Evolutionary conservation across 2,888 invertebrate species (phyloP).

Genomic region (Gonocerus acuteangulatus): DNA sequence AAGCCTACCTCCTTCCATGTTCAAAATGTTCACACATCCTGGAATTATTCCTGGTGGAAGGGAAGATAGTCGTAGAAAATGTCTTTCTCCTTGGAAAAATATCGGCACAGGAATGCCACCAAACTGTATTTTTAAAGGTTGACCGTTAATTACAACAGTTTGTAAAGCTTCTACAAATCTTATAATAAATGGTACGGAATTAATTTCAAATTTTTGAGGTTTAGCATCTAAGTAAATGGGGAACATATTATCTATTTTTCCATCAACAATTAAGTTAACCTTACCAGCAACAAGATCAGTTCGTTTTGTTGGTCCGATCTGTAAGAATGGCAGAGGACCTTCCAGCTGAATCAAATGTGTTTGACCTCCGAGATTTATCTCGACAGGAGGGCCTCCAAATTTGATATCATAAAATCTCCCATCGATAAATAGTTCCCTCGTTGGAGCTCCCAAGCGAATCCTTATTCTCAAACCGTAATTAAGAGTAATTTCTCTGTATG

Average conservation of each 20-base stretch:
- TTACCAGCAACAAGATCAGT: slow-evolving; percentile 77
- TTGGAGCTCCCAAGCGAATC: slow-evolving; percentile 84
- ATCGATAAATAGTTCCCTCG: slow-evolving; percentile 83
- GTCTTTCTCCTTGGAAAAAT: slow-evolving; percentile 62
- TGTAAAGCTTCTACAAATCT: slow-evolving; percentile 71
- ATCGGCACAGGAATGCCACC: slow-evolving; percentile 77
- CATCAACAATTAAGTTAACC: slow-evolving; percentile 76
- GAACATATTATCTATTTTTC: slow-evolving; percentile 55
- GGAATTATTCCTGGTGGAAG: slow-evolving; percentile 65
- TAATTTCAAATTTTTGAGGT: slow-evolving; percentile 61
- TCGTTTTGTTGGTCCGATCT: slow-evolving; percentile 69
- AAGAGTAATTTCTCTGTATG: slow-evolving; percentile 62
- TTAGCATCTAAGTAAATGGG: slow-evolving; percentile 78
- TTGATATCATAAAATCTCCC: slow-evolving; percentile 83
- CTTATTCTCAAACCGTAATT: slow-evolving; percentile 48
- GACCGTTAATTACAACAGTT: slow-evolving; percentile 70
- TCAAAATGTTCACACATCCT: slow-evolving; percentile 60
- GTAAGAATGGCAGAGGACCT: slow-evolving; percentile 88
- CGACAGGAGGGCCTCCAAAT: slow-evolving; percentile 82
- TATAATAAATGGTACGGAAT: slow-evolving; percentile 63
- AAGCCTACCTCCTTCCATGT: slow-evolving; percentile 60
- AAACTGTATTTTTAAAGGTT: slow-evolving; percentile 71
- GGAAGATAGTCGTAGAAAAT: slow-evolving; percentile 71
- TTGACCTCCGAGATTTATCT: slow-evolving; percentile 70
- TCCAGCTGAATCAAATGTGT: slow-evolving; percentile 72